phyloP scores from a whole-genome alignment of 2,113 vertebrate genomes.

The Poecilia latipinna region DNA sequence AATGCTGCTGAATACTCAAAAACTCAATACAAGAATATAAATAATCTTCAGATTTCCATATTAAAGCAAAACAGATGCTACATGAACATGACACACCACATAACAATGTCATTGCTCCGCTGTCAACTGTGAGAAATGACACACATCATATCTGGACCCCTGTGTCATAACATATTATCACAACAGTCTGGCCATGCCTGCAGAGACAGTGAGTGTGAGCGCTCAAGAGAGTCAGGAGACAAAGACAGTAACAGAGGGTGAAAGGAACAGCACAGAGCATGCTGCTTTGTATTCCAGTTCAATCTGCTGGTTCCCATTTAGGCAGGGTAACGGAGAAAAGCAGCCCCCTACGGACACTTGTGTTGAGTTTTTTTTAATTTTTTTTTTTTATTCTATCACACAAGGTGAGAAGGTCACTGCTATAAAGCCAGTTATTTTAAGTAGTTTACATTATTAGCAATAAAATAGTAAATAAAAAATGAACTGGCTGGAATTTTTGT shows the following conservation, averaged over 20 bases:
- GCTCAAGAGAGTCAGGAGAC: slow-evolving; percentile 22
- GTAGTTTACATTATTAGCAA: background rate
- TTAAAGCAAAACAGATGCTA: slow-evolving; percentile 41
- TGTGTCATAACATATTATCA: slow-evolving; percentile 67
- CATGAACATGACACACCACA: slow-evolving; percentile 40
- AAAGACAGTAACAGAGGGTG: slow-evolving; percentile 57
- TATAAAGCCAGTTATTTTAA: background rate
- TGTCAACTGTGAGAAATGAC: slow-evolving; percentile 67
- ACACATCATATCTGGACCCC: slow-evolving; percentile 59
- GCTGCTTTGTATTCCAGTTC: slow-evolving; percentile 61
- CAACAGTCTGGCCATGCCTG: slow-evolving; percentile 51
- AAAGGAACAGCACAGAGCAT: slow-evolving; percentile 62
- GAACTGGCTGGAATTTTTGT: background rate
- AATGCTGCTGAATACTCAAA: slow-evolving; percentile 6
- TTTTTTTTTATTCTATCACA: background rate
- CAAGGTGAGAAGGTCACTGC: background rate
- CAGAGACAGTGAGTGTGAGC: slow-evolving; percentile 30
- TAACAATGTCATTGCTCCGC: slow-evolving; percentile 53
- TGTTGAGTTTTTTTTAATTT: background rate
- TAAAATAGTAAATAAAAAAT: background rate
- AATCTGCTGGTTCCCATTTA: slow-evolving; percentile 49
- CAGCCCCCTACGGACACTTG: slow-evolving; percentile 32
- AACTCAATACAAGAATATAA: background rate
- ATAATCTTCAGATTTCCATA: slow-evolving; percentile 3
- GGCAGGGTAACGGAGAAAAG: slow-evolving; percentile 27